Evolutionary conservation across 2,888 invertebrate species (phyloP), one percentile per base, ranked within the genome.

Genomic region (Rugalucina vietnamica): DNA sequence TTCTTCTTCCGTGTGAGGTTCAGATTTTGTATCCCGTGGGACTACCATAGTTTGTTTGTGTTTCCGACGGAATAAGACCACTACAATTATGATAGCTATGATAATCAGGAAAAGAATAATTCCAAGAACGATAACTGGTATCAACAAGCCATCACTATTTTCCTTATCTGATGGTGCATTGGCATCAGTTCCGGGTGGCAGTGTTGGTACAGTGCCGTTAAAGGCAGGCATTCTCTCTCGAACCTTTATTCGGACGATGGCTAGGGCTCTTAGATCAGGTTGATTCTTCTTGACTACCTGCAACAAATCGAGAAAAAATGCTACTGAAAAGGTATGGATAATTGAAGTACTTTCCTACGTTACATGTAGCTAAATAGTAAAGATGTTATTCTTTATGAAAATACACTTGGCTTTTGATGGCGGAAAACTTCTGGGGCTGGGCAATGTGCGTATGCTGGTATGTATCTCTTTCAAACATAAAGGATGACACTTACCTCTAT

Each of bases 1-100:
- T 37, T 90, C 90, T 71, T 89, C 84, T 69, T 89, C 89, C 0
- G 90, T 90, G 3, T 81, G 82, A 4, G 86, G 87, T 60, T 90
- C 90, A 21, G 86, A 83, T 60, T 86, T 84, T 18, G 81, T 75
- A 27, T 85, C 78, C 12, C 60, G 71, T 18, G 88, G 88, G 0
- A 69, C 32, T 3, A 88, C 76, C 4, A 76, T 34, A 79, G 76
- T 81, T 37, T 83, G 71, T n/a, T 71, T 75, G 65, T 81, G 82
- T 36, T 84, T 86, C 43, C 77, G 75, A 29, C 80, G 71, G 21
- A 79, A 70, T 1, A 85, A 21, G 2, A 81, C 27, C 27, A 86
- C 72, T 18, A 84, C 54, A 14, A 85, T 73, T 0, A 90, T 50
- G 4, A 86, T 74, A 8, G 83, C 80, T 0, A 79, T 70, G 1